These are phyloP conservation scores for Stomatorhinus ivindoensis DNA, from an alignment of 2,113 vertebrate species.

Conservation along the genomic window DNA sequence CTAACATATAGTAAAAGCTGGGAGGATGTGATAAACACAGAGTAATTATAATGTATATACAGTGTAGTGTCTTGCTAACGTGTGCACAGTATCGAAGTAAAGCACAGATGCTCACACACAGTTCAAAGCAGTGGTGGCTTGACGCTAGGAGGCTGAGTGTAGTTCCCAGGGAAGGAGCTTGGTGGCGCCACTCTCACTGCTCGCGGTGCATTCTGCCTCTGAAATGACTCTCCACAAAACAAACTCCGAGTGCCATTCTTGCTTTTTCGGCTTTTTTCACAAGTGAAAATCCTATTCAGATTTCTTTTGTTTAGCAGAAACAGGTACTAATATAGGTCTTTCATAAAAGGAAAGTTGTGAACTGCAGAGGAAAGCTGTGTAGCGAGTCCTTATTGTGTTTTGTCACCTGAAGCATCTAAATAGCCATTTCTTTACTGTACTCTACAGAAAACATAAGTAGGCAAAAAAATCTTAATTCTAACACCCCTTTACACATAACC, in stretches of 20 bases:
- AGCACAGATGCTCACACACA: neutral
- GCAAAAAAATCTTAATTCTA: neutral
- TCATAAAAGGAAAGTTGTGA: neutral
- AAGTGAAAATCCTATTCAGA: neutral
- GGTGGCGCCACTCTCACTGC: neutral
- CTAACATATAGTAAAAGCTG: neutral
- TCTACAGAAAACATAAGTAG: neutral
- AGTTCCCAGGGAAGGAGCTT: neutral
- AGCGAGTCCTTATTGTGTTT: neutral
- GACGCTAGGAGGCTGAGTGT: neutral
- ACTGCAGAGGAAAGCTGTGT: neutral
- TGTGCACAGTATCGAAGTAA: neutral
- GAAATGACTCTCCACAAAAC: neutral
- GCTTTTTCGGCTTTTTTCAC: neutral
- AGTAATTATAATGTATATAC: neutral
- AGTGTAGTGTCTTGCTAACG: neutral
- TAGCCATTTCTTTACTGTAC: neutral
- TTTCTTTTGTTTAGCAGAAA: neutral
- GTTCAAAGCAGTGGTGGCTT: neutral
- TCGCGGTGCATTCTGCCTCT: neutral
- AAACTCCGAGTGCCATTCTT: neutral
- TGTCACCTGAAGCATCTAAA: neutral
- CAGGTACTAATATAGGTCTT: neutral
- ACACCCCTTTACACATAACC: neutral
- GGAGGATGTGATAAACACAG: neutral